Percentiles rank a stretch among this genome's conserved stretches.
Evolutionary conservation across 2,888 invertebrate genomes (phyloP).

Genomic region (Watsonalla cultraria): DNA sequence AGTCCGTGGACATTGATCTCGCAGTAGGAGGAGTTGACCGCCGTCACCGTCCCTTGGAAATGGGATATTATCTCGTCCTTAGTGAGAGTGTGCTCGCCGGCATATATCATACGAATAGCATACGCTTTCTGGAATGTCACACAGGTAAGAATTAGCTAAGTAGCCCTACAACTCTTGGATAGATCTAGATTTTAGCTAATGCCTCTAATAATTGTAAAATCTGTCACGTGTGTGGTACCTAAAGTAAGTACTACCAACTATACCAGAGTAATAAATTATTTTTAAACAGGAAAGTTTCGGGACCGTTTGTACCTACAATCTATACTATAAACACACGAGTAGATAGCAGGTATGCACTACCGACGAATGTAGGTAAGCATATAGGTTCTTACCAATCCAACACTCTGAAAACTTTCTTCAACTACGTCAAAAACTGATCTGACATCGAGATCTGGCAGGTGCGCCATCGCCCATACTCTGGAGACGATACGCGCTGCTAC

Average conservation of each 20-base stretch:
- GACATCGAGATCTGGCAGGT: constrained; percentile 54
- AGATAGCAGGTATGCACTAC: no score
- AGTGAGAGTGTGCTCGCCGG: constrained; percentile 58
- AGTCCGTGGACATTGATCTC: constrained; percentile 65
- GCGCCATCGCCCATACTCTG: constrained; percentile 13
- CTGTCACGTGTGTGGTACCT: no score
- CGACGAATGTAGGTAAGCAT: background rate
- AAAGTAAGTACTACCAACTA: no score
- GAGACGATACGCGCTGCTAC: background rate
- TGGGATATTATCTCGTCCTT: constrained; percentile 50
- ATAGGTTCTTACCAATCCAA: constrained; percentile 47
- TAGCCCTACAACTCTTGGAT: background rate
- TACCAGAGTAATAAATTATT: no score
- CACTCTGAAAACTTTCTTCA: constrained; percentile 55
- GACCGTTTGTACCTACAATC: no score
- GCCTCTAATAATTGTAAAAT: no score
- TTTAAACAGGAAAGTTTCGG: no score
- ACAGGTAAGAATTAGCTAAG: background rate
- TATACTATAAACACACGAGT: no score
- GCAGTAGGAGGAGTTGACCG: constrained; percentile 59
- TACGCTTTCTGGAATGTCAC: constrained; percentile 62
- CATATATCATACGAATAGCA: constrained; percentile 66
- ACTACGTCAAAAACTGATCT: constrained; percentile 57
- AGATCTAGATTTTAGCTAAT: no score
- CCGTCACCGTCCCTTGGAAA: constrained; percentile 44